Evolutionary conservation across 1,140 invertebrate species (phyloP).

Genomic region (Xylocopa sonorina): DNA sequence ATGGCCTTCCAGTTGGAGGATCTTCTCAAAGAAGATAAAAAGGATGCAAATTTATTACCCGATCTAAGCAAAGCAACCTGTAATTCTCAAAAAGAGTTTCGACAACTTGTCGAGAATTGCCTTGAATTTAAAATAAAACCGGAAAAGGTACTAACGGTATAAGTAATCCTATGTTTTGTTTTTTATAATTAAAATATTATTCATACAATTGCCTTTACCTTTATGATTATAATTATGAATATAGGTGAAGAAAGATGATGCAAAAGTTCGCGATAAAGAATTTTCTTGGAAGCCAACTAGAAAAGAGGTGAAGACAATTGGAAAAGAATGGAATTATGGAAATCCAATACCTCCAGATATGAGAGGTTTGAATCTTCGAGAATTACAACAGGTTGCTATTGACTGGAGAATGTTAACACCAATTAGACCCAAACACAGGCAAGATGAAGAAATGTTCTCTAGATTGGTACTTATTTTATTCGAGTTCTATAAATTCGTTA

Average conservation of each 20-base stretch:
- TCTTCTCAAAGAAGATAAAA: conserved; percentile 90
- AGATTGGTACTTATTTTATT: conserved; percentile 78
- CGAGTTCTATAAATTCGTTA: background rate
- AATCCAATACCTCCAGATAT: conserved; percentile 93
- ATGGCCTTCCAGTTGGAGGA: conserved; percentile 90
- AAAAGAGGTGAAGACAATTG: conserved; percentile 84
- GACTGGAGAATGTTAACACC: conserved; percentile 96
- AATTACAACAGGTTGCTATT: conserved; percentile 92
- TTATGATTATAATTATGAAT: background rate
- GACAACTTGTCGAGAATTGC: conserved; percentile 90
- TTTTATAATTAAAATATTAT: too few relatives aligned
- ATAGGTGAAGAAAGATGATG: conserved; percentile 81
- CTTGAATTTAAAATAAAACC: conserved; percentile 94
- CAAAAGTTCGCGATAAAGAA: conserved; percentile 80
- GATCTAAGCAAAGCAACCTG: conserved; percentile 91
- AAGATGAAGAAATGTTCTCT: conserved; percentile 94
- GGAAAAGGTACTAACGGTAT: conserved; percentile 86
- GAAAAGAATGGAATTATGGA: conserved; percentile 86
- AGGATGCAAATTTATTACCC: conserved; percentile 90
- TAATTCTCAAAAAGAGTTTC: conserved; percentile 91
- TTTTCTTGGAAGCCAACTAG: conserved; percentile 86
- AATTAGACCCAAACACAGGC: conserved; percentile 89
- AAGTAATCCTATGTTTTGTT: background rate
- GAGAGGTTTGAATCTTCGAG: conserved; percentile 88
- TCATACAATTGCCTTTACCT: too few relatives aligned